A percentile compares a stretch with the other conserved stretches of the same genome.
Evolutionary conservation across 2,888 invertebrate genomes (phyloP).

Genomic region (Megamerina dolium): DNA sequence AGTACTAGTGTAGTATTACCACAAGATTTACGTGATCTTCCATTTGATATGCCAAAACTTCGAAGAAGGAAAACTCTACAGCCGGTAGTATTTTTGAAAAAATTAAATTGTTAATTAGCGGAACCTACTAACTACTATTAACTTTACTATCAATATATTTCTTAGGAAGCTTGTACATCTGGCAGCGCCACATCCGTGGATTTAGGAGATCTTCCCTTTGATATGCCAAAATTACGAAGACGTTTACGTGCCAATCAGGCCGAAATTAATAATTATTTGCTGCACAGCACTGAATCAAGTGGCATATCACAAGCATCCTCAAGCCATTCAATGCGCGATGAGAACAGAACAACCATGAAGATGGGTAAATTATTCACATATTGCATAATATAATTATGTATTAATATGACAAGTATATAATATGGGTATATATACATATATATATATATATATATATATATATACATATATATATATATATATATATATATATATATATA

Average conservation of each 20-base stretch:
- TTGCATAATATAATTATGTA: too few relatives aligned
- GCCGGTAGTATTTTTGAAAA: conserved; percentile 47
- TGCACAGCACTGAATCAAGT: conserved; percentile 61
- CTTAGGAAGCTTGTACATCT: conserved; percentile 58
- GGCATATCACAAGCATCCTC: conserved; percentile 75
- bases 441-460: not conserved
- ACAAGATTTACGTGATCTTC: conserved; percentile 70
- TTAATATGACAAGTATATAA: not conserved
- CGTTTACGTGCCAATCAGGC: conserved; percentile 59
- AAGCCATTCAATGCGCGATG: conserved; percentile 72
- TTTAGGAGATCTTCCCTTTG: conserved; percentile 76
- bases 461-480: not conserved
- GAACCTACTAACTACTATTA: too few relatives aligned
- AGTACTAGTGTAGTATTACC: conserved; percentile 51
- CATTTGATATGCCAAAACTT: conserved; percentile 86
- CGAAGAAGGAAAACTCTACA: conserved; percentile 63
- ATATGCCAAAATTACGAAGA: conserved; percentile 82
- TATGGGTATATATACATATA: not conserved
- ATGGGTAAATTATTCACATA: conserved; percentile 31
- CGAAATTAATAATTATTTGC: conserved; percentile 40
- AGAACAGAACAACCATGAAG: conserved; percentile 57
- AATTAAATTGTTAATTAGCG: too few relatives aligned
- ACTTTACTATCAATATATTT: too few relatives aligned
- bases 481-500: not conserved
- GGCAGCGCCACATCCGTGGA: conserved; percentile 71